A percentile compares a stretch with the other conserved stretches of the same genome.
Evolutionary conservation across 2,888 invertebrate genomes (phyloP).

Genomic region (Volucella bombylans): DNA sequence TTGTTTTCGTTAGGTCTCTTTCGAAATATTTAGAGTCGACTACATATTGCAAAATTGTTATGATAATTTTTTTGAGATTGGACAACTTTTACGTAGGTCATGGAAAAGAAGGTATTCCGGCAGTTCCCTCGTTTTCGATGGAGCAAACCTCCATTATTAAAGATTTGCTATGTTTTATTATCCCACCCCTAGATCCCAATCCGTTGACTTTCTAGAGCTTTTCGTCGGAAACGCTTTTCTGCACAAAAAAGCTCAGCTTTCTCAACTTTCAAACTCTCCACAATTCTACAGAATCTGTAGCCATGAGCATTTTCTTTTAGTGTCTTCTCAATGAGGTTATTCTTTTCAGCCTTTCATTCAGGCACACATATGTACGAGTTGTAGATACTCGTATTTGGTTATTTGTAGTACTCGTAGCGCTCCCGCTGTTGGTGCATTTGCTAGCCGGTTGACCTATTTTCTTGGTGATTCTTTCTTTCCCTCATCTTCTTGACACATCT

Average conservation of each 20-base stretch:
- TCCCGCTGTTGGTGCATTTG: slow-evolving; percentile 25
- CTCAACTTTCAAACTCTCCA: background rate
- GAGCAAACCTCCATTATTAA: no score
- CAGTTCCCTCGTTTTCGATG: no score
- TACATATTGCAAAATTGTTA: no score
- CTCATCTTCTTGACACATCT: slow-evolving; percentile 46
- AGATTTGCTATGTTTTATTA: no score
- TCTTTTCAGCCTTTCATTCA: background rate
- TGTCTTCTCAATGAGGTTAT: no score
- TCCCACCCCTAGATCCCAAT: slow-evolving; percentile 10
- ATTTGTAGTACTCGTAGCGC: background rate
- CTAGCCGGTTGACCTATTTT: slow-evolving; percentile 62
- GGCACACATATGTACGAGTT: background rate
- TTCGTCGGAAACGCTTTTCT: slow-evolving; percentile 1
- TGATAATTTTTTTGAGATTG: no score
- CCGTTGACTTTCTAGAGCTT: background rate
- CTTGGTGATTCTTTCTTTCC: slow-evolving; percentile 14
- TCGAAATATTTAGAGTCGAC: no score
- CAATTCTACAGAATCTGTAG: slow-evolving; percentile 20
- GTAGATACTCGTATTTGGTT: background rate
- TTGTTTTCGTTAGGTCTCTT: no score
- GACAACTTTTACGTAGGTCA: no score
- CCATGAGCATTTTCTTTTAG: background rate
- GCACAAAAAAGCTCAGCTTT: slow-evolving; percentile 29
- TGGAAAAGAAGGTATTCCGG: no score